Evolutionary conservation across 2,888 invertebrate species (phyloP).

Genomic region (Psylliodes chrysocephalus): DNA sequence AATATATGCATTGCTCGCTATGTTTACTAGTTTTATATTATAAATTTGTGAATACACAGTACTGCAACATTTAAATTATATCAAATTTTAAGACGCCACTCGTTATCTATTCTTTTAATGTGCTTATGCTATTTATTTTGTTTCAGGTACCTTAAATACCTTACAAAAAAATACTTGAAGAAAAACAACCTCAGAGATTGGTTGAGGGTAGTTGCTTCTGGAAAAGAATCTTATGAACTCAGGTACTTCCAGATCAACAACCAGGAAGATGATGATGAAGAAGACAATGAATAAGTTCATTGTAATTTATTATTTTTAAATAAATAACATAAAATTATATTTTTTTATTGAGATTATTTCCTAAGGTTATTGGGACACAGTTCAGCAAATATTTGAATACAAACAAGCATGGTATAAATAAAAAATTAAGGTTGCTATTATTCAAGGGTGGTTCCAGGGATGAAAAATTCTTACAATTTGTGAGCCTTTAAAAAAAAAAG

Average conservation of each 20-base stretch:
- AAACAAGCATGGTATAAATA: too few relatives aligned
- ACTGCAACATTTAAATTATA: constrained; percentile 50
- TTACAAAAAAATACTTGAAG: constrained; percentile 99
- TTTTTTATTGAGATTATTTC: too few relatives aligned
- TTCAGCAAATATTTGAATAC: too few relatives aligned
- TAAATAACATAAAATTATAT: constrained; percentile 15
- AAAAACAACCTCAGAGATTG: constrained; percentile 99
- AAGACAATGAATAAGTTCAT: constrained; percentile 81
- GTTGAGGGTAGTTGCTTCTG: constrained; percentile 97
- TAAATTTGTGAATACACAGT: constrained; percentile 47
- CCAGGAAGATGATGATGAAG: constrained; percentile 81
- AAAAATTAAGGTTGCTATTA: too few relatives aligned
- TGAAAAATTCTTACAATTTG: too few relatives aligned
- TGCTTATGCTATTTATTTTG: too few relatives aligned
- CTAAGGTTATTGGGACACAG: too few relatives aligned
- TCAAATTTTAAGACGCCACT: too few relatives aligned
- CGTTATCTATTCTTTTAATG: too few relatives aligned
- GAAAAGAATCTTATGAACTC: constrained; percentile 96
- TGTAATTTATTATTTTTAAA: constrained; percentile 23
- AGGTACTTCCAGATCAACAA: constrained; percentile 98
- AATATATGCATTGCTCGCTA: constrained; percentile 50
- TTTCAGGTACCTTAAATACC: constrained; percentile 93
- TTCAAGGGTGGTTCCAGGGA: too few relatives aligned
- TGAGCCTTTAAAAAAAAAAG: too few relatives aligned
- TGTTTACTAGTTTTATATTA: constrained; percentile 41